phyloP scores from a whole-genome alignment of 23 tunicate species.

The Trididemnum miniatum region DNA sequence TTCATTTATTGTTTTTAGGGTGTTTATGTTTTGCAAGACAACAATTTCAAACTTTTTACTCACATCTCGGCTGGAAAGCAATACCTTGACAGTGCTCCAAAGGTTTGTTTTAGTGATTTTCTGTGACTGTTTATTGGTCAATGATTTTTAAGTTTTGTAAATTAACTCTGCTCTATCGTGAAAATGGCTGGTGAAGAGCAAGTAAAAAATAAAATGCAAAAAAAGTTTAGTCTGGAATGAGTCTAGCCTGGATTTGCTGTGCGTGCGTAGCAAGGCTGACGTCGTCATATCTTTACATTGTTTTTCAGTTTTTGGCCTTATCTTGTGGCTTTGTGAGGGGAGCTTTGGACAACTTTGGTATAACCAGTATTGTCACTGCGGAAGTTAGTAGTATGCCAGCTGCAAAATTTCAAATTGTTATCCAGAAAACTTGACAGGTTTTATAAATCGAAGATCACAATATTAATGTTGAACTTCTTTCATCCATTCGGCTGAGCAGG shows the following conservation, averaged over 20 bases:
- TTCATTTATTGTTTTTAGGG: constrained; percentile 47
- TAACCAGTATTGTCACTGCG: constrained; percentile 89
- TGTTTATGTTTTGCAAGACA: constrained; percentile 92
- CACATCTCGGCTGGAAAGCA: constrained; percentile 82
- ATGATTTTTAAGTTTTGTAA: neutral
- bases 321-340: constrained; percentile 96
- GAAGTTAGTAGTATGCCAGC: constrained; percentile 88
- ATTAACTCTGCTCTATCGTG: no score
- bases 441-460: no score
- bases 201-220: no score
- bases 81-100: constrained; percentile 77
- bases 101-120: constrained; percentile 15
- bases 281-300: neutral
- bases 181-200: no score
- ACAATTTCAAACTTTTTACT: constrained; percentile 64
- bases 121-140: neutral
- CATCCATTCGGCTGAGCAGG: no score
- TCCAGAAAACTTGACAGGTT: constrained; percentile 55
- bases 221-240: no score
- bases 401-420: constrained; percentile 88
- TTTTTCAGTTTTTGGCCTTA: constrained; percentile 73
- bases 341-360: constrained; percentile 74
- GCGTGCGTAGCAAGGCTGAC: no score
- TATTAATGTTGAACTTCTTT: no score
- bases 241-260: no score